Evolutionary conservation across 2,888 invertebrate genomes (phyloP).

Genomic region (Apoda limacodes): DNA sequence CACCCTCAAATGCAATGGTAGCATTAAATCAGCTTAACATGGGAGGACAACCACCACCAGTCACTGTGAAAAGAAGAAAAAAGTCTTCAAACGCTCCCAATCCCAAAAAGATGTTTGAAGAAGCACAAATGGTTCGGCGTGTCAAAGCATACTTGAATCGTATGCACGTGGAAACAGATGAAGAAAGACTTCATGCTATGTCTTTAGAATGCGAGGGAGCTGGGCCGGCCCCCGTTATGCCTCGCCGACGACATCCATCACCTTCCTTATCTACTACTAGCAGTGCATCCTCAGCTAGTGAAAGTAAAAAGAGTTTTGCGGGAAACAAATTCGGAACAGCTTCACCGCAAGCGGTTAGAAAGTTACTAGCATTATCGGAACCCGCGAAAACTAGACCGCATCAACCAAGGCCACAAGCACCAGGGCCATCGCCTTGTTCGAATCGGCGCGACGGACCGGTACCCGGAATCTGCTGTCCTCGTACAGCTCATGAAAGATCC

Average conservation of each 20-base stretch:
- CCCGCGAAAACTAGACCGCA: conserved; percentile 89
- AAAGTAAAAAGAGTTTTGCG: conserved; percentile 72
- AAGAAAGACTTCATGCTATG: conserved; percentile 87
- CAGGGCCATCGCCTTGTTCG: conserved; percentile 75
- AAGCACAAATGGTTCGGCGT: conserved; percentile 97
- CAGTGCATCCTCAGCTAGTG: conserved; percentile 89
- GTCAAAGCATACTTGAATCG: conserved; percentile 96
- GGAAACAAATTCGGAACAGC: conserved; percentile 87
- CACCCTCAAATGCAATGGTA: conserved; percentile 89
- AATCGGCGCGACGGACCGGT: conserved; percentile 73
- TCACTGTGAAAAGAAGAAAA: conserved; percentile 90
- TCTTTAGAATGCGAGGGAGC: conserved; percentile 90
- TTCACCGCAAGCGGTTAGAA: conserved; percentile 96
- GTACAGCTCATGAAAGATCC: conserved; percentile 86
- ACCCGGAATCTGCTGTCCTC: conserved; percentile 49
- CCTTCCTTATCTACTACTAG: conserved; percentile 94
- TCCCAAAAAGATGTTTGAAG: conserved; percentile 98
- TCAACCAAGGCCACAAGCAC: conserved; percentile 78
- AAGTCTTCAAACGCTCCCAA: conserved; percentile 92
- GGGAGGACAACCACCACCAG: conserved; percentile 78
- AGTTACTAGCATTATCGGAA: conserved; percentile 91
- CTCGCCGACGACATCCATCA: conserved; percentile 88
- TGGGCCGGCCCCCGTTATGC: conserved; percentile 71
- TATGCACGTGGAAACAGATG: conserved; percentile 92
- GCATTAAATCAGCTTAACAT: conserved; percentile 89